A percentile compares a stretch with the other conserved stretches of the same genome.
Conservation (phyloP, 2,113 vertebrate genomes). For the Triplophysa rosa region DNA sequence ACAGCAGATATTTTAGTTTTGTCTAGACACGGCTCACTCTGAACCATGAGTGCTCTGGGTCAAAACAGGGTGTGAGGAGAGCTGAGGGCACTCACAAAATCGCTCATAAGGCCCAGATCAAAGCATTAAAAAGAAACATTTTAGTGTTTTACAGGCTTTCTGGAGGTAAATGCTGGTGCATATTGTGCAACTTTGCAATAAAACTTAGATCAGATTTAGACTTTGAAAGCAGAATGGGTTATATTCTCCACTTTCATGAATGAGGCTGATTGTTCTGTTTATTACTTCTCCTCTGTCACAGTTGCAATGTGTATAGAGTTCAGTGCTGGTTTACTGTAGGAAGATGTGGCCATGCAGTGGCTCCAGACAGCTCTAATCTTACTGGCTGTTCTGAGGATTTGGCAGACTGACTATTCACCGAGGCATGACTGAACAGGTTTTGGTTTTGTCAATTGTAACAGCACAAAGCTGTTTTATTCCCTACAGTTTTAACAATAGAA, state of each 20-base stretch:
- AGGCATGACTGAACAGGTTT: conserved; percentile 63
- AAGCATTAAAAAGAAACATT: no score
- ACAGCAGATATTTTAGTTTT: conserved; percentile 66
- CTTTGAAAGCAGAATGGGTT: not conserved
- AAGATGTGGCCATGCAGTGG: conserved; percentile 2
- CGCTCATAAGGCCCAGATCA: not conserved
- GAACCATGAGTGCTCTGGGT: conserved; percentile 49
- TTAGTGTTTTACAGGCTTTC: not conserved
- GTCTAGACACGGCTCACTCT: conserved; percentile 62
- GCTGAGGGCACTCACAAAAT: conserved; percentile 33
- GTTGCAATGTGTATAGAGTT: not conserved
- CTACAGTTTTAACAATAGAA: not conserved
- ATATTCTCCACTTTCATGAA: not conserved
- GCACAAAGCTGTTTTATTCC: conserved; percentile 19
- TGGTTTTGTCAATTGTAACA: conserved; percentile 22
- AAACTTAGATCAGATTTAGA: conserved; percentile 1
- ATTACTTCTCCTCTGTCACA: not conserved
- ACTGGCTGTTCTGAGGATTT: conserved; percentile 54
- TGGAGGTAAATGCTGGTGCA: not conserved
- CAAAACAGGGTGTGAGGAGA: conserved; percentile 46
- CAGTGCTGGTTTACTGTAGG: conserved; percentile 18
- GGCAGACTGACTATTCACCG: conserved; percentile 55
- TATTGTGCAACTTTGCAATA: not conserved
- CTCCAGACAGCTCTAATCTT: conserved; percentile 50
- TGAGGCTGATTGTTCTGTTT: not conserved